Conservation (phyloP, 2,888 invertebrate genomes). For the Athrips mouffetella region DNA sequence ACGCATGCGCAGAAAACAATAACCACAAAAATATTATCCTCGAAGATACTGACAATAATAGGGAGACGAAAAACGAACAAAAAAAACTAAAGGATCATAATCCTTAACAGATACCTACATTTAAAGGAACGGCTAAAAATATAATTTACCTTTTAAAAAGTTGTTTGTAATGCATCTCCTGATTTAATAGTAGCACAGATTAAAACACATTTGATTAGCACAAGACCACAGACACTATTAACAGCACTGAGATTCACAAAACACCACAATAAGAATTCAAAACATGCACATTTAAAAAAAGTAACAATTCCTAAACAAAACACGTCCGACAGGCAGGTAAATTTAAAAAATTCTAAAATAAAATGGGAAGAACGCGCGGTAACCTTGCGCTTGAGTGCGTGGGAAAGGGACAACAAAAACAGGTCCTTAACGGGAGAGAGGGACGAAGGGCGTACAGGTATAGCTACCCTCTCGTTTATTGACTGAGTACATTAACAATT, state of each 20-base stretch:
- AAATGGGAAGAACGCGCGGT: slow-evolving; percentile 42
- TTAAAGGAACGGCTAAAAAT: not conserved
- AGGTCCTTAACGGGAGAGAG: slow-evolving; percentile 32
- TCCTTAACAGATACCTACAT: not conserved
- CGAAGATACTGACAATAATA: too few species aligned
- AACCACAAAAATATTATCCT: too few species aligned
- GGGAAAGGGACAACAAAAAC: slow-evolving; percentile 43
- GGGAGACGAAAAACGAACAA: too few species aligned
- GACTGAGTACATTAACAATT: slow-evolving; percentile 6
- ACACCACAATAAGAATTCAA: slow-evolving; percentile 25
- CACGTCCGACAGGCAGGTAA: slow-evolving; percentile 49
- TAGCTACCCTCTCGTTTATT: slow-evolving; percentile 24
- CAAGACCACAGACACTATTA: slow-evolving; percentile 27
- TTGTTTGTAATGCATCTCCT: slow-evolving; percentile 73
- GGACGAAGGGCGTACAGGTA: slow-evolving; percentile 29
- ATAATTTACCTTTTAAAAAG: slow-evolving; percentile 66
- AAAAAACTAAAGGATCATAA: too few species aligned
- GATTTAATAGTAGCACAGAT: slow-evolving; percentile 25
- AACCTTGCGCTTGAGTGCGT: slow-evolving; percentile 38
- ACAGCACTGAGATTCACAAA: slow-evolving; percentile 11
- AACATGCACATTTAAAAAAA: slow-evolving; percentile 24
- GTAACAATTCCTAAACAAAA: slow-evolving; percentile 22
- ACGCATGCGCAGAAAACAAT: too few species aligned
- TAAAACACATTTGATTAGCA: slow-evolving; percentile 45
- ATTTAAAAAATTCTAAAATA: slow-evolving; percentile 55